Base-by-base conservation (phyloP, 2,797 vertebrate genomes). In the Spinibarbus caldwelli region DNA sequence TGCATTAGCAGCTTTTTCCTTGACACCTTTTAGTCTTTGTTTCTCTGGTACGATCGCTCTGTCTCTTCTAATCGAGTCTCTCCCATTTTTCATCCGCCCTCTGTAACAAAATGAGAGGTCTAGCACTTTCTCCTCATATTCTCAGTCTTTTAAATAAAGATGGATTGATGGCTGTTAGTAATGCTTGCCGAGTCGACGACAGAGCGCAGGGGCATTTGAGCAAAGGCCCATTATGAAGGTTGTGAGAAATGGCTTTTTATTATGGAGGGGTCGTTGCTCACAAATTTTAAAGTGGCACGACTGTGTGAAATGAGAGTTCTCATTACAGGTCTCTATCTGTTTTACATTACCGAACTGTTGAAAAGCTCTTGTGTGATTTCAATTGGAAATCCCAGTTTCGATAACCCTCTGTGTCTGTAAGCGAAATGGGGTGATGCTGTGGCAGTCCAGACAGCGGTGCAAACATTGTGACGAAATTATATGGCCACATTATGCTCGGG, bases 181-280 rank as follows among this genome's bases (percentile, higher is more conserved):
- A 87, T 70, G 78, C 75, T 31, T 82, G 36, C 47, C 10, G 38
- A 87, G 86, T 89, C 77, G 57, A 54, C 82, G 66, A 68, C 38
- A 34, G 68, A 19, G 62, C 36, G 19, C 38, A 31, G 83, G 86
- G 85, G 79, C 76, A 45, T 71, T 79, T 84, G 62, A 78, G 73
- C 80, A 84, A 81, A 88, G 79, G 70, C 66, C 79, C 62, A 82
- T 80, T 87, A 78, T 62, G 70, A 73, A 86, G 85, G 49, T 83
- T 75, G 59, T 36, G 47, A 89, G 78, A 76, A 88, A 90, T 86
- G 45, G 73, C 86, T 81, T 80, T 86, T 76, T 76, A 77, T 89
- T 75, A 80, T 15, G 14, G 57, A 23, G 64, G 79, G 73, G 86
- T 87, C 87, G 71, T 82, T 80, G 75, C 87, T 89, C 83, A 80